Evolutionary conservation across 2,797 vertebrate species (phyloP), one percentile per base, ranked within the genome.

Genomic region (Danio albolineatus): DNA sequence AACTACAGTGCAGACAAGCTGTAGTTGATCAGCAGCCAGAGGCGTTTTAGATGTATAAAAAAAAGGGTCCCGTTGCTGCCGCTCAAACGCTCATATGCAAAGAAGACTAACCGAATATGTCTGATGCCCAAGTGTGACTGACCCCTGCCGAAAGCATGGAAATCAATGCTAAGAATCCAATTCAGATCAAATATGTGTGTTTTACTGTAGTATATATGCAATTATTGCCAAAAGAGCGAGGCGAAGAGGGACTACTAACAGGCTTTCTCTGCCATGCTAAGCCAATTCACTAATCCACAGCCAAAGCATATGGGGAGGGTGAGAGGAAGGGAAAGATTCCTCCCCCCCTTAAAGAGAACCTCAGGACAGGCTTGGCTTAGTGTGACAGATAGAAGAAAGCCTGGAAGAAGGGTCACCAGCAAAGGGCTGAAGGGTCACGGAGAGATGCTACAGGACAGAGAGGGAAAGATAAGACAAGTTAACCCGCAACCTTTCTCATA

Each of bases 241-340:
- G 39, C 6, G 21, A 19, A 83, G 69, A 72, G 57, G 76, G 54
- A 59, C 90, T 81, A 74, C 89, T 88, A 88, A 88, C 79, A 87
- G 86, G 86, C 87, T 93, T 91, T 93, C 88, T 92, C 89, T 88
- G 81, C 64, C 83, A 88, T 85, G 88, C 89, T 91, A 94, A 94
- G 84, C 88, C 90, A 93, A 91, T 90, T 91, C 85, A 78, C 85
- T 94, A 94, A 94, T 93, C 90, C 92, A 88, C 86, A 91, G 91
- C 88, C 91, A 92, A 91, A 84, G 87, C 88, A 85, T 71, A 89
- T 85, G 89, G 89, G 71, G 78, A 73, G 78, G 79, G 41, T 61
- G 83, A 78, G 81, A 54, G 44, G 73, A 61, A 73, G 28, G 71
- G 17, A 56, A 75, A 85, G 84, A 82, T 46, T 12, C 21, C 60